Evolutionary conservation across 2,113 vertebrate genomes (phyloP).

Genomic region (Hypomesus transpacificus): DNA sequence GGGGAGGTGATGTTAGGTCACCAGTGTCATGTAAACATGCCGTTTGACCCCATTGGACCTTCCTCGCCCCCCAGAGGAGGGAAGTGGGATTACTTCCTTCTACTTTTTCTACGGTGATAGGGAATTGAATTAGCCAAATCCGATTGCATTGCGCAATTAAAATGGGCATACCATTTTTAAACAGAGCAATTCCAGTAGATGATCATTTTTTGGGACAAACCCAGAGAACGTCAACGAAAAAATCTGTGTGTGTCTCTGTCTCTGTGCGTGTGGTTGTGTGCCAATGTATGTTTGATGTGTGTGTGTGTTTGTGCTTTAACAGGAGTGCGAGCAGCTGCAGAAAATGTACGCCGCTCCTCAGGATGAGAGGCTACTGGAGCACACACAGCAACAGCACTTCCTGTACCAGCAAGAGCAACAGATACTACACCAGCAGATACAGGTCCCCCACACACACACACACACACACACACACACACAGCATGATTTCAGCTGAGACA

Average conservation of each 20-base stretch:
- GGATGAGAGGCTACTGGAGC: conserved; percentile 88
- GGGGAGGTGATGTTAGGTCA: too few relatives aligned
- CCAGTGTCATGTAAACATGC: too few relatives aligned
- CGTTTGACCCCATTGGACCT: too few relatives aligned
- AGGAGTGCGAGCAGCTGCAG: conserved; percentile 98
- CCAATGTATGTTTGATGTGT: background rate
- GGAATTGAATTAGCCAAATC: too few relatives aligned
- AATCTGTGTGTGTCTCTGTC: background rate
- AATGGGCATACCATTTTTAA: too few relatives aligned
- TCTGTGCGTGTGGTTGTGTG: conserved; percentile 18
- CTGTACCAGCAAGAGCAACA: conserved; percentile 95
- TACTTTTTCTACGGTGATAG: too few relatives aligned
- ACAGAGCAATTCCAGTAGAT: too few relatives aligned
- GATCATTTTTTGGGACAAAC: too few relatives aligned
- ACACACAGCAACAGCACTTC: conserved; percentile 97
- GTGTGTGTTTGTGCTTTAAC: conserved; percentile 20
- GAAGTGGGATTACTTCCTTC: too few relatives aligned
- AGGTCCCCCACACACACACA: conserved; percentile 58
- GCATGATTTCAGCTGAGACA: background rate
- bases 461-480: conserved; percentile 3
- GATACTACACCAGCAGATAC: conserved; percentile 86
- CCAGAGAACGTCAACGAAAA: background rate
- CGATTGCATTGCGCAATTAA: too few relatives aligned
- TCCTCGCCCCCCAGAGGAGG: too few relatives aligned
- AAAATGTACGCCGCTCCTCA: conserved; percentile 92